Evolutionary conservation across 2,797 vertebrate species (phyloP), one percentile per base, ranked within the genome.

Genomic region (Myotis myotis): DNA sequence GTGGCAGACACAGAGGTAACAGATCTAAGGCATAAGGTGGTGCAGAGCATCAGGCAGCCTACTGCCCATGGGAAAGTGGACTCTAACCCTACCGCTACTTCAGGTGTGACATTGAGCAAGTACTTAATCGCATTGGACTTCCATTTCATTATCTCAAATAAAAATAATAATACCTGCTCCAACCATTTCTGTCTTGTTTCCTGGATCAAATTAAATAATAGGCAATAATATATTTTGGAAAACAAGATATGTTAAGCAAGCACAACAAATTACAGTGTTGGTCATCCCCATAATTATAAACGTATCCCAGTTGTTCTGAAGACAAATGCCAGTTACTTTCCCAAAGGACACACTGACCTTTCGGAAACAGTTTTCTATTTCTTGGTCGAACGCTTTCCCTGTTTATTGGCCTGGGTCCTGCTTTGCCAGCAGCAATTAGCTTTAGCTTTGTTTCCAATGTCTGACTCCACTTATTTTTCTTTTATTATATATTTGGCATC

Each of bases 331-430:
- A 55, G 87, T 30, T 75, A 1, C 53, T 38, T 82, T 91, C 87
- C 89, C 87, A 64, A 85, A 88, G 85, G 95, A 90, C 8, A 36
- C 33, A 17, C 20, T 85, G 92, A 85, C 93, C 81, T 96, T 97
- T 96, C 10, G 3, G 38, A 75, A 85, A 57, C 5, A 28, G 44
- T 78, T 96, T 82, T 55, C 80, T 82, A n/a, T 95, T 85, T 93
- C n/a, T 79, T 90, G 85, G 85, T 95, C 51, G n/a, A 33, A 9
- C 86, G 78, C 17, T 57, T 79, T 66, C 60, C 30, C 38, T 71
- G 49, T 68, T 66, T 80, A 87, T 16, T 79, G 87, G 62, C 19
- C 81, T 81, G 25, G 92, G 47, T 64, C 55, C 33, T 86, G 38
- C 57, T 66, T 79, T 82, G 36, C 71, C 92, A 74, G 7, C 15